These are phyloP conservation scores for Myotis davidii DNA, from an alignment of 2,113 vertebrate species.

Conservation along the genomic window DNA sequence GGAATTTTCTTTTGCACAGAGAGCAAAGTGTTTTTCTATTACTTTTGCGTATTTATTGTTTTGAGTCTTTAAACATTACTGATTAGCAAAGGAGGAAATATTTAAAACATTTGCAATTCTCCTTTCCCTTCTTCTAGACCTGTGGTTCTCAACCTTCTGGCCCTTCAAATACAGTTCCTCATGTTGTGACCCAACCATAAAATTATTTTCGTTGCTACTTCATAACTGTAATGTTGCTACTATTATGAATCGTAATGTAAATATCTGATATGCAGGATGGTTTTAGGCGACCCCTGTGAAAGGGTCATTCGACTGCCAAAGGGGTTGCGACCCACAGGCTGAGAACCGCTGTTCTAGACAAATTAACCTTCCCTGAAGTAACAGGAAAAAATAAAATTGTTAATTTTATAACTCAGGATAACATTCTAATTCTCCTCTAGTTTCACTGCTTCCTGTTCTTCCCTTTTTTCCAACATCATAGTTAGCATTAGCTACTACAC, in stretches of 20 bases:
- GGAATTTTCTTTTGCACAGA: background rate
- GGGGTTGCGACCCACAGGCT: too few species aligned
- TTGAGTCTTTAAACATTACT: conserved; percentile 22
- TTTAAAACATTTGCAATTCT: background rate
- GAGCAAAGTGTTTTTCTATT: background rate
- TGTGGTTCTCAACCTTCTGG: too few species aligned
- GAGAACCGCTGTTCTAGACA: background rate
- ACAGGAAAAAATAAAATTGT: background rate
- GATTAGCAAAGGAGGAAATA: background rate
- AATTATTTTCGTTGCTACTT: too few species aligned
- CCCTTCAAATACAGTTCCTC: too few species aligned
- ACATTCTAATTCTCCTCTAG: background rate
- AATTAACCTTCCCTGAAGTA: background rate
- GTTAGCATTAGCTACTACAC: background rate
- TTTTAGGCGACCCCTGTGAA: too few species aligned
- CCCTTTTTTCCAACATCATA: background rate
- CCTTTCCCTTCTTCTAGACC: background rate
- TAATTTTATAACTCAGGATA: background rate
- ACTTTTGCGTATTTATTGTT: background rate
- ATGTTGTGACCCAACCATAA: too few species aligned
- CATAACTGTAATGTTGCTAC: too few species aligned
- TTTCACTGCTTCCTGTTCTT: background rate
- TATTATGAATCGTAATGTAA: too few species aligned
- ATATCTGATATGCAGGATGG: too few species aligned
- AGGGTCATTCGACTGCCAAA: too few species aligned